Evolutionary conservation across 2,797 vertebrate species (phyloP), one percentile per base, ranked within the genome.

Genomic region (Gephyroberyx darwinii): DNA sequence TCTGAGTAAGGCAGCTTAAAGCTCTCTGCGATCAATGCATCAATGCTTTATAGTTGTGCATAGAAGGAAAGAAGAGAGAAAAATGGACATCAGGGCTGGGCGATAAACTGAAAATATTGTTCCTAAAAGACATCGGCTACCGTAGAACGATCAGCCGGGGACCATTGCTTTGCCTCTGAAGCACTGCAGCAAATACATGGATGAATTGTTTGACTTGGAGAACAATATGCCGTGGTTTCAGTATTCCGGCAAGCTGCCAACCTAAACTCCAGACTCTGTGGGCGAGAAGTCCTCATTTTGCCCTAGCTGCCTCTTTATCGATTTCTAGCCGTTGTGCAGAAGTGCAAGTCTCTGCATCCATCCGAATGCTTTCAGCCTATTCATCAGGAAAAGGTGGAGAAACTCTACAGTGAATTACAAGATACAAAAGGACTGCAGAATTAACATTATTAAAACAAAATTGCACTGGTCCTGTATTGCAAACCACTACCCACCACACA

Each of bases 231-330:
- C 20, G 31, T 63, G 63, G 41, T 69, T 84, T 74, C 37, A 62
- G 35, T 76, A 31, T 67, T 77, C 45, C 41, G 41, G 63, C 65
- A 65, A 67, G 57, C 52, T 74, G 79, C 61, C 72, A 47, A 78
- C 45, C 52, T 78, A 56, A 81, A 89, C 77, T 80, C 69, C 75
- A 83, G 74, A 71, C 83, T 80, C 65, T 41, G 78, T 65, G 73
- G 75, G 71, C 69, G 78, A 78, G 74, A 74, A 82, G 80, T 74
- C 59, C 74, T 83, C 56, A 16, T 55, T 60, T 53, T 54, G 62
- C 69, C 60, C 68, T 17, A 31, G 35, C 37, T 5, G 65, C 64
- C 57, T 85, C 71, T 66, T 52, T 59, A 55, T 74, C 2, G 63
- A 80, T 79, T 84, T 80, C 53, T 50, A 45, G 54, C 50, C 53